Base-by-base conservation (phyloP, 2,113 vertebrate species). In the Neotragus moschatus region DNA sequence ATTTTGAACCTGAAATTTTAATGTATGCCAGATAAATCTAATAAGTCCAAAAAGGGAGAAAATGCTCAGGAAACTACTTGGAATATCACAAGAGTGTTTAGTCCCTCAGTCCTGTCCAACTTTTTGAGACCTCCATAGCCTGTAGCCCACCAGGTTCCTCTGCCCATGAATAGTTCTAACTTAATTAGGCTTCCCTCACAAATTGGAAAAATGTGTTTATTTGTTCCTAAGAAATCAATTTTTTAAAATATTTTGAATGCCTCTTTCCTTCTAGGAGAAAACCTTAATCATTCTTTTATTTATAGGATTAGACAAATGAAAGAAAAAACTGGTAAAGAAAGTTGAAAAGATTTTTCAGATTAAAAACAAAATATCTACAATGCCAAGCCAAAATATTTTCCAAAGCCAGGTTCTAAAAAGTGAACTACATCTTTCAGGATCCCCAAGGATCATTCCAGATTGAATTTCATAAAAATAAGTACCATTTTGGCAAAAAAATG, bases 1-100 rank as follows among this genome's bases (percentile, higher is more conserved):
- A 53, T 97, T 97, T 88, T 96, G 93, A 98, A 94, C 91, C 95
- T 93, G 97, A 98, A 98, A 92, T 96, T 89, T 17, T 91, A 94
- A 97, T 94, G 58, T 85, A 88, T 88, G 43, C 60, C 56, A 66
- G 85, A 61, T 56, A 90, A 77, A 21, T 88, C 84, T 77, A 55
- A 81, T 25, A 51, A 53, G 97, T 61, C 60, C 89, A 94, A 86
- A 95, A 55, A 66, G 36, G 28, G 63, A 84, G 66, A 82, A 97
- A 97, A 91, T 10, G 17, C 30, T 91, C 23, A 36, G 25, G 75
- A 95, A 97, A 82, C 26, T 84, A 82, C 26, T 91, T 39, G 17
- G 19, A 43, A 80, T 81, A 45, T 63, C 73, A 85, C 19, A 51
- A 90, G 61, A 26, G 23, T 43, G 39, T 75, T 75, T 43, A 43